Conservation (phyloP, 2,888 invertebrate genomes). For the Cloeon dipterum region DNA sequence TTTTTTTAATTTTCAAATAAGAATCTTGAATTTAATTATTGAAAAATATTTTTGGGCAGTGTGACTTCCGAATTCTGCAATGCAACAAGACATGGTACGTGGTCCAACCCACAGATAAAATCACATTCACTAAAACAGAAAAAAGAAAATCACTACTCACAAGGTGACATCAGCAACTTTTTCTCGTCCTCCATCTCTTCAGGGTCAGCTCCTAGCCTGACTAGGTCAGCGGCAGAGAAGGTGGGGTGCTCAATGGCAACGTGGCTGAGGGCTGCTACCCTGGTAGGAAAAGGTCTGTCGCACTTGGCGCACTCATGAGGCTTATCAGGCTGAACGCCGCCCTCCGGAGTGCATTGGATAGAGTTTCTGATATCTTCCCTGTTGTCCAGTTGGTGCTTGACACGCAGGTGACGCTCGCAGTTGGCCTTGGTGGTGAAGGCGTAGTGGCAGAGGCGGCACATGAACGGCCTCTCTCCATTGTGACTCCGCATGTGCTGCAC, state of each 20-base stretch:
- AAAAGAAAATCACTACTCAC: too few species aligned
- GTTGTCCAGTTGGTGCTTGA: conserved; percentile 67
- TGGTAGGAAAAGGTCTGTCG: not conserved
- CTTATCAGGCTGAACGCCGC: conserved; percentile 26
- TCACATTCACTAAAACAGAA: too few species aligned
- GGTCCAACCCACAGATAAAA: too few species aligned
- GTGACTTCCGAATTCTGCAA: too few species aligned
- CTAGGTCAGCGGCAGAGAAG: not conserved
- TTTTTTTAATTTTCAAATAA: too few species aligned
- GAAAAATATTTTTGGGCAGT: too few species aligned
- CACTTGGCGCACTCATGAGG: not conserved
- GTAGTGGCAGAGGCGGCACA: conserved; percentile 85
- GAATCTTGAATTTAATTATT: too few species aligned
- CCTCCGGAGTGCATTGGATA: conserved; percentile 69
- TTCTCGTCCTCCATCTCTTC: not conserved
- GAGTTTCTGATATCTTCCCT: conserved; percentile 73
- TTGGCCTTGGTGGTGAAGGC: conserved; percentile 95
- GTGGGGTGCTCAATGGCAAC: not conserved
- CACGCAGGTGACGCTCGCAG: conserved; percentile 83
- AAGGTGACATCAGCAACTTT: not conserved
- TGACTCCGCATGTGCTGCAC: conserved; percentile 83
- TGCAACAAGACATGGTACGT: too few species aligned
- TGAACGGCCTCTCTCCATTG: conserved; percentile 86
- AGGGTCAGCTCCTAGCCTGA: conserved; percentile 1
- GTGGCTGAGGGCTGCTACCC: conserved; percentile 1